phyloP scores from a whole-genome alignment of 2,113 vertebrate species.

The Pseudorasbora parva region DNA sequence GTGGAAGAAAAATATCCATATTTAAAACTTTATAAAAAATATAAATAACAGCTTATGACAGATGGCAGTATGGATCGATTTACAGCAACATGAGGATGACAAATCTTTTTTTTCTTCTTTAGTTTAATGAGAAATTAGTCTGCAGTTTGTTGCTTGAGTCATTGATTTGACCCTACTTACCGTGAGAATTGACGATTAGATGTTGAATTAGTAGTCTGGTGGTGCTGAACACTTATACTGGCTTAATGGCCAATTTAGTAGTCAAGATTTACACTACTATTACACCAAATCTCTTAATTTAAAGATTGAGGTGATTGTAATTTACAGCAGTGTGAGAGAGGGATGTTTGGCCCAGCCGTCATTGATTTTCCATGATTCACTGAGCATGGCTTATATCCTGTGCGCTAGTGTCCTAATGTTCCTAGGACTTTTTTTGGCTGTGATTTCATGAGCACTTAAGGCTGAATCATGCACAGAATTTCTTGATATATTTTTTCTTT shows the following conservation, averaged over 20 bases:
- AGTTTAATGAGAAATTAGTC: not conserved
- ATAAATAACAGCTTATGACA: no score
- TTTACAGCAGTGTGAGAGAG: not conserved
- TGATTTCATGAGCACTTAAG: not conserved
- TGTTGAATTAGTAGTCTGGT: not conserved
- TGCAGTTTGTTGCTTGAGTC: not conserved
- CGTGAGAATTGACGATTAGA: not conserved
- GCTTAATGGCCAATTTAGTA: not conserved
- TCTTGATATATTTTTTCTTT: not conserved
- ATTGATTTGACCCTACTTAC: not conserved
- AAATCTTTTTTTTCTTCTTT: not conserved
- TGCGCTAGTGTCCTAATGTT: not conserved
- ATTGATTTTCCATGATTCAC: conserved; percentile 42
- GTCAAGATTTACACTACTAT: not conserved
- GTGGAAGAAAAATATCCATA: no score
- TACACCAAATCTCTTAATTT: not conserved
- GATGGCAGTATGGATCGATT: no score
- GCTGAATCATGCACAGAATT: not conserved
- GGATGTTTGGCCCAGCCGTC: not conserved
- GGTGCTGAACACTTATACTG: not conserved
- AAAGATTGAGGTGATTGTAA: not conserved
- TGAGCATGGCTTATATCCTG: not conserved
- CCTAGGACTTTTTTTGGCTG: not conserved
- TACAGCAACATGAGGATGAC: not conserved
- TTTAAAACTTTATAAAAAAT: no score